Base-by-base conservation (phyloP, 2,888 invertebrate genomes). In the Ramazzottius varieornatus region DNA sequence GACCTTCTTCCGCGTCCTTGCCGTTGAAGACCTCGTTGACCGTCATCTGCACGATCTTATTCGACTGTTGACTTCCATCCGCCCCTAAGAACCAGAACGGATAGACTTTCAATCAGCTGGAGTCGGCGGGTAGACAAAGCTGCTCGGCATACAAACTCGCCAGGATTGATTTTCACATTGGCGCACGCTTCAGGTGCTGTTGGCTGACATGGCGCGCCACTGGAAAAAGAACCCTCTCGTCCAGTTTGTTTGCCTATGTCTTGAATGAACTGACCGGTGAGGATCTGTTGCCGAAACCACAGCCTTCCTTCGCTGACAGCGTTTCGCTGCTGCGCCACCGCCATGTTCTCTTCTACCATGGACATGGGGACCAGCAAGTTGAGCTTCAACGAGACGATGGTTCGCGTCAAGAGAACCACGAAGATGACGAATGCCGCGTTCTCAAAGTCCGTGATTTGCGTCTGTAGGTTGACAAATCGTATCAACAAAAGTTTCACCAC, bases 371-470 rank as follows among this genome's bases (percentile, higher is more conserved):
- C 88, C 65, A 98, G 82, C 73, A 98, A 87, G 78, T 94, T 90
- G 67, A 98, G 82, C 71, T 90, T 85, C 78, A 92, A 98, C 32
- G 94, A 90, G 63, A 99, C 81, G 72, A 99, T 94, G 68, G 93
- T 94, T 69, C 96, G 80, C 0, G 98, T 98, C 68, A 99, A 81
- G 64, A 99, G 80, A 29, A 98, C 96, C 20, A 99, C 86, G 77
- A 99, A 99, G 75, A 92, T 92, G 32, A 93, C 93, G 72, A 91
- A 86, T 1, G 98, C 98, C 0, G 98, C 98, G 79, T 99, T 99
- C 79, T 99, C 98, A 79, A 98, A 98, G 79, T 98, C 96, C 0
- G 98, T 96, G 70, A 98, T 82, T 78, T 99, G 98, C 32, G 91
- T 88, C 75, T 75, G n/a, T n/a, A n/a, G n/a, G n/a, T n/a, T n/a